Evolutionary conservation across 2,113 vertebrate species (phyloP).

Genomic region (Lagopus muta): DNA sequence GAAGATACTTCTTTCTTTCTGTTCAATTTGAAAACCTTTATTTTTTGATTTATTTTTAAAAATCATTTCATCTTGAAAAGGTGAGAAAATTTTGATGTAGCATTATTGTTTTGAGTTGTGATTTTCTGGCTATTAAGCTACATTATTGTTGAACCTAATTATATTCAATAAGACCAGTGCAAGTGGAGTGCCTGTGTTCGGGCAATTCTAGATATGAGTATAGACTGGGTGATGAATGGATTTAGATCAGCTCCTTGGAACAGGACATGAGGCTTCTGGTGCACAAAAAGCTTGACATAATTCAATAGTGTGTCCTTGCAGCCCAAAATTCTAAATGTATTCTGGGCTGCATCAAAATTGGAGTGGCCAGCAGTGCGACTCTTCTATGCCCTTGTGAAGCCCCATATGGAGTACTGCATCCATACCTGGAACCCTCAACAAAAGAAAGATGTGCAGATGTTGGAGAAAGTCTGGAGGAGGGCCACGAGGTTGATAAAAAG

Average conservation of each 20-base stretch:
- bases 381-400: background rate
- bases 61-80: background rate
- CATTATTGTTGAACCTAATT: background rate
- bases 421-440: too few relatives aligned
- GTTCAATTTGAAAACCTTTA: background rate
- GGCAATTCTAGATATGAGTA: background rate
- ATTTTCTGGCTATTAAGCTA: background rate
- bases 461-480: too few relatives aligned
- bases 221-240: background rate
- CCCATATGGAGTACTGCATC: background rate
- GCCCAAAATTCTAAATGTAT: background rate
- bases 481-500: too few relatives aligned
- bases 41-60: background rate
- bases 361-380: background rate
- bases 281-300: background rate
- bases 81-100: background rate
- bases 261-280: background rate
- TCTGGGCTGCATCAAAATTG: background rate
- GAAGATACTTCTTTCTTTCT: background rate
- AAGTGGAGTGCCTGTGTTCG: background rate
- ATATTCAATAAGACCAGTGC: background rate
- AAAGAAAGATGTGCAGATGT: too few relatives aligned
- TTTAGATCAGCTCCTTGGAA: background rate
- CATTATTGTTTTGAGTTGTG: background rate
- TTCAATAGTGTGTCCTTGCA: background rate